Percentiles rank a stretch among this genome's conserved stretches.
Conservation (phyloP, 2,797 vertebrate genomes). For the Alectoris magna region DNA sequence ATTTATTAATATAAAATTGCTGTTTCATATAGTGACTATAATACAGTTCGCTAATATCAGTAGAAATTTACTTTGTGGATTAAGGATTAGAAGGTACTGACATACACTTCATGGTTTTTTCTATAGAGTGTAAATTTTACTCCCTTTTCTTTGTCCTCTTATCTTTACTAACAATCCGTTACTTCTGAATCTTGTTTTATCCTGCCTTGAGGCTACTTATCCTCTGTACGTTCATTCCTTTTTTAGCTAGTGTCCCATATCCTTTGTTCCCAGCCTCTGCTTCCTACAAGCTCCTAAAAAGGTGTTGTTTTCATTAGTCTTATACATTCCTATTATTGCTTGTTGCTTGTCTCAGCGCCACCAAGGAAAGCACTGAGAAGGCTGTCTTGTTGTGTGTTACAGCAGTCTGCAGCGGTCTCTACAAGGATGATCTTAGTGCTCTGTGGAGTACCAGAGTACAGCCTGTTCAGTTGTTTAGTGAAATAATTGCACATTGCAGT, state of each 20-base stretch:
- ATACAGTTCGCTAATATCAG: background rate
- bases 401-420: background rate
- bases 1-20: background rate
- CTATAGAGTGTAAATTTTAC: background rate
- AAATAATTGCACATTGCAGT: background rate
- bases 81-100: background rate
- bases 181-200: background rate
- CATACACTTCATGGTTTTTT: background rate
- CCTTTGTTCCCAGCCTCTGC: background rate
- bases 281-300: background rate
- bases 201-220: background rate
- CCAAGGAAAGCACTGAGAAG: background rate
- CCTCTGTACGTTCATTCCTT: background rate
- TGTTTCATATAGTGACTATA: background rate
- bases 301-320: background rate
- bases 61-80: background rate
- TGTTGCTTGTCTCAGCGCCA: background rate
- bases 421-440: background rate
- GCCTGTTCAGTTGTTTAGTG: background rate
- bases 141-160: rapidly evolving
- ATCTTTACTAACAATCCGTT: background rate
- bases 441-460: background rate
- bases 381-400: background rate
- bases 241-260: background rate
- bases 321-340: background rate